Evolutionary conservation across 2,888 invertebrate species (phyloP), one percentile per base, ranked within the genome.

Genomic region (Diarsia brunnea): DNA sequence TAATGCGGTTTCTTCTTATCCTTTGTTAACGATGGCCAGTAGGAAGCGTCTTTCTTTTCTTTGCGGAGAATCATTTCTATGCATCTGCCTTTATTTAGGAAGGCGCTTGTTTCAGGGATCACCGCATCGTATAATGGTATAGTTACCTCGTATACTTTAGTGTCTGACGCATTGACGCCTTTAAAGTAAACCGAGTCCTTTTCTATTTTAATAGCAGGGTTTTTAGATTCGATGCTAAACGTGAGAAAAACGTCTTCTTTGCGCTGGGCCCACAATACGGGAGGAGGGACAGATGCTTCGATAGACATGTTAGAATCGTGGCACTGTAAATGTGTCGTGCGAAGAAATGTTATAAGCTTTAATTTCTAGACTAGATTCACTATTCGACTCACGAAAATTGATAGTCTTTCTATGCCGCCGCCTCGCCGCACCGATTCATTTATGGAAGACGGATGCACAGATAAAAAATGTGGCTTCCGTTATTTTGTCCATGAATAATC

Each of bases 191-290:
- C 97, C 69, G 97, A 97, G 89, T 97, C 97, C 90, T 98, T 98
- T 95, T 97, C 97, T 94, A 98, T 97, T 96, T 98, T 98, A 90
- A 99, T 97, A 88, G 97, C 97, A 72, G 99, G 98, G 91, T 98
- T 97, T 97, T 98, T 98, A 92, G 98, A 98, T 97, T 99, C 99
- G 91, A 99, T 97, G 95, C 98, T 98, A 93, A 99, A 98, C 87
- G 99, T 99, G 89, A 99, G 97, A 92, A 98, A 98, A 84, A 99
- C 95, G 89, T 98, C 97, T 90, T 98, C 97, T 90, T 97, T 98
- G 91, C 99, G 97, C 95, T 99, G 99, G 75, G 99, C 99, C 99
- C 99, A 99, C 95, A 98, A 97, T 88, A 99, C 98, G 84, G 98
- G 97, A 82, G 99, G 99, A 91, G 98, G 98, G 78, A 93, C 92